Conservation (phyloP, 2,888 invertebrate species). For the Pinctada fucata region DNA sequence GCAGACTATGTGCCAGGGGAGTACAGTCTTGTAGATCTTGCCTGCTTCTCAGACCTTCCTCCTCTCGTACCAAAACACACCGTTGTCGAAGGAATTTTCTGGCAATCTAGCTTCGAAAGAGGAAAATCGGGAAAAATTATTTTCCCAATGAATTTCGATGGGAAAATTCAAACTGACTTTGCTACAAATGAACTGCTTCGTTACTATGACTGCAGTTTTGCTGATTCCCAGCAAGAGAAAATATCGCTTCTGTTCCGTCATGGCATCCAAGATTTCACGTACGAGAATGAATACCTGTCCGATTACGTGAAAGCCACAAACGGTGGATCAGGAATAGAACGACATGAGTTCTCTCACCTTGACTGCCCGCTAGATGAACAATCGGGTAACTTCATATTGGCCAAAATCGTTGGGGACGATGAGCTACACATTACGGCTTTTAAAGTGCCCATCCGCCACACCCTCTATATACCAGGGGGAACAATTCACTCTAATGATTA, state of each 20-base stretch:
- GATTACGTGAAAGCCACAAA: conserved; percentile 43
- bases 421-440: conserved; percentile 38
- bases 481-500: conserved; percentile 47
- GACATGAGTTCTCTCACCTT: conserved; percentile 50
- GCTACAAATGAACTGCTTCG: conserved; percentile 40
- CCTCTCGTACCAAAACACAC: conserved; percentile 42
- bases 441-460: conserved; percentile 32
- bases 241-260: conserved; percentile 47
- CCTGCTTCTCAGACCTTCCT: conserved; percentile 45
- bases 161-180: conserved; percentile 36
- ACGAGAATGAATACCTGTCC: conserved; percentile 47
- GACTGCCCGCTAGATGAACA: conserved; percentile 52
- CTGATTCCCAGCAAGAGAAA: conserved; percentile 43
- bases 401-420: conserved; percentile 40
- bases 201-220: conserved; percentile 34
- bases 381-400: conserved; percentile 48
- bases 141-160: conserved; percentile 46
- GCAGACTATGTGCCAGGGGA: conserved; percentile 44
- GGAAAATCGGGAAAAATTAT: conserved; percentile 45
- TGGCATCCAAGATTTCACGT: conserved; percentile 55
- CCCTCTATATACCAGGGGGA: conserved; percentile 43
- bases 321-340: conserved; percentile 49
- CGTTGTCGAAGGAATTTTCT: conserved; percentile 41
- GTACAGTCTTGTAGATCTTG: conserved; percentile 47
- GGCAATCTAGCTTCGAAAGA: conserved; percentile 32